Conservation (phyloP, 2,113 vertebrate genomes). For the Calidris pygmaea region DNA sequence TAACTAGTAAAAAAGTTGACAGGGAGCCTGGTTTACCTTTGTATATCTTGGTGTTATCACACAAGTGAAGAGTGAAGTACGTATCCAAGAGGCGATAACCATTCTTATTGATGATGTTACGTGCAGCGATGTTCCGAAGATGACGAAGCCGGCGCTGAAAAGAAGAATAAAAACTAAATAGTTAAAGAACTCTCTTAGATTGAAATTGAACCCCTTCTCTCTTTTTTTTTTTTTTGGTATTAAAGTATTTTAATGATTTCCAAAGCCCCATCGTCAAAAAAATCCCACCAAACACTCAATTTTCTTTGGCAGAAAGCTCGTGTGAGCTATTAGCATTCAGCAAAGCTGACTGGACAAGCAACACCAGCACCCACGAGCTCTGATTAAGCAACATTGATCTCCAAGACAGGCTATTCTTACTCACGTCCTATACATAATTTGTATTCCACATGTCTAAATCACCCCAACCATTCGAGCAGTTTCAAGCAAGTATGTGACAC, state of each 20-base stretch:
- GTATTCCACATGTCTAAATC: not conserved
- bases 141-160: constrained; percentile 92
- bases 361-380: not conserved
- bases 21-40: constrained; percentile 70
- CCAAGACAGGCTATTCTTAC: not conserved
- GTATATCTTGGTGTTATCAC: constrained; percentile 80
- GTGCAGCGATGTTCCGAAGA: constrained; percentile 92
- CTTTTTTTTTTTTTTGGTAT: not conserved
- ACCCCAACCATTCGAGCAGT: fast-evolving
- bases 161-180: not conserved
- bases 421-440: fast-evolving
- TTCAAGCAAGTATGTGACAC: not conserved
- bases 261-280: not conserved
- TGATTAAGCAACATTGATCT: not conserved
- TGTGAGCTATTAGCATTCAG: not conserved
- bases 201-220: not conserved
- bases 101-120: constrained; percentile 93
- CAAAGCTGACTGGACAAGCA: not conserved
- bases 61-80: constrained; percentile 95
- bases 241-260: not conserved
- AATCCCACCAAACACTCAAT: not conserved
- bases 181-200: not conserved
- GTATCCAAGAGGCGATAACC: constrained; percentile 93
- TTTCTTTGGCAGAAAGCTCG: not conserved
- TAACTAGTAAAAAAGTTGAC: not conserved